Percentiles rank a stretch among this genome's conserved stretches.
Conservation (phyloP, 2,888 invertebrate genomes). For the Lordiphosa fenestrarum region DNA sequence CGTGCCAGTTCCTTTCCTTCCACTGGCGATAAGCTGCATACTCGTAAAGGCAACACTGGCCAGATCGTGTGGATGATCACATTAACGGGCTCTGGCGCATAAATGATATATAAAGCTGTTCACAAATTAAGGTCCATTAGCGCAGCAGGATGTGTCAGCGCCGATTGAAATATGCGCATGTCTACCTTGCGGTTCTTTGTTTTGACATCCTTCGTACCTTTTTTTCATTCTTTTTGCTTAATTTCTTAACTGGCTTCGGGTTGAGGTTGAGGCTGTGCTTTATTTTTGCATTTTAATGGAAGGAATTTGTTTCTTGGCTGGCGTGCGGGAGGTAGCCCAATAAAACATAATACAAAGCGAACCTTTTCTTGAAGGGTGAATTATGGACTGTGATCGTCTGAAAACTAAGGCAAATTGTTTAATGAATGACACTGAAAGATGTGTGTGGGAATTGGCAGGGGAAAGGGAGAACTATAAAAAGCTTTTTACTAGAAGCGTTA, state of each 20-base stretch:
- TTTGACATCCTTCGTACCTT: conserved; percentile 63
- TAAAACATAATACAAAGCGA: conserved; percentile 4
- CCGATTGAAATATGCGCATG: conserved; percentile 74
- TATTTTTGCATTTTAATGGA: conserved; percentile 66
- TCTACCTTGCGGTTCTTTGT: conserved; percentile 68
- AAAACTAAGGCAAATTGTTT: conserved; percentile 61
- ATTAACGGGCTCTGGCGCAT: conserved; percentile 67
- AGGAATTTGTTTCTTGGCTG: conserved; percentile 45
- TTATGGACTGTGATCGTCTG: conserved; percentile 40
- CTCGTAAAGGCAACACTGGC: conserved; percentile 53
- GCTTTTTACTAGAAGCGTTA: too few species aligned
- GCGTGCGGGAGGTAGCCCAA: conserved; percentile 11
- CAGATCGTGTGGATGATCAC: conserved; percentile 73
- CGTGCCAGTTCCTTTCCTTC: conserved; percentile 53
- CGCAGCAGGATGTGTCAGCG: conserved; percentile 77
- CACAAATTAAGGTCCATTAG: conserved; percentile 78
- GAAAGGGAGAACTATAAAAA: too few species aligned
- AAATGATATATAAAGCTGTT: conserved; percentile 74
- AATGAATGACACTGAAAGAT: conserved; percentile 48
- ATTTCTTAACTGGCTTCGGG: conserved; percentile 1
- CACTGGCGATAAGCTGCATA: conserved; percentile 55
- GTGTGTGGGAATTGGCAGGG: too few species aligned
- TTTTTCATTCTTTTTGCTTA: conserved; percentile 11
- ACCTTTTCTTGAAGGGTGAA: conserved; percentile 49
- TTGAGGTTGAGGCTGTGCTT: too few species aligned